Base-by-base conservation (phyloP, 2,797 vertebrate genomes). In the Enteromius trimaculatus region DNA sequence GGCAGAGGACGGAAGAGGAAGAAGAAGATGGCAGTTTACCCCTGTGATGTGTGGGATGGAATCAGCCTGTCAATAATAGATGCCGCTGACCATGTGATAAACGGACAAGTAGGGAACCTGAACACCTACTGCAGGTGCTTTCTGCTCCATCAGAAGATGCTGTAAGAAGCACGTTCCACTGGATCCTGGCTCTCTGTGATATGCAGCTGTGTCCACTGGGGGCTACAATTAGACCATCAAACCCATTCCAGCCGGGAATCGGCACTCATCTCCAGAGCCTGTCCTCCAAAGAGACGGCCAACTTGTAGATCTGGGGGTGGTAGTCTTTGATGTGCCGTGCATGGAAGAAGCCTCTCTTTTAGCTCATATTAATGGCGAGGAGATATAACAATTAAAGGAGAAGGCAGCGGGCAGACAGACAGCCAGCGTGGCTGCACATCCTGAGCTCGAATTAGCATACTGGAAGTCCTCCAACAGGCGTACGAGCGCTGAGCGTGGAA, bases 181-280 rank as follows among this genome's bases (percentile, higher is more conserved):
- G 11, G 62, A 84, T 84, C 87, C 77, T 86, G n/a, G 69, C 89
- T 92, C 90, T 94, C 86, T 89, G 93, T 94, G 94, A 94, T 94
- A 93, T 92, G 90, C 79, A 89, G 77, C 91, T 87, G 90, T 93
- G 93, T 95, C 94, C 94, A 95, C 94, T 94, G 93, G 93, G 93
- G 94, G 93, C 94, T 94, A 95, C 94, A 95, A 95, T 95, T 95
- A 95, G 92, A 91, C 93, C 92, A 94, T 94, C 93, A 95, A 93
- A 94, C 92, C 94, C 92, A 94, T 95, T 93, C 90, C 89, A 92
- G 92, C 85, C 75, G 76, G 90, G 92, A 90, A 92, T 91, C 90
- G 86, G 84, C 89, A 79, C 86, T 72, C 87, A 89, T 92, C 91
- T 92, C 86, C 88, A 83, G 92, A 92, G 92, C 90, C 87, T 83